Evolutionary conservation across 2,888 invertebrate species (phyloP).

Genomic region (Macaria liturata): DNA sequence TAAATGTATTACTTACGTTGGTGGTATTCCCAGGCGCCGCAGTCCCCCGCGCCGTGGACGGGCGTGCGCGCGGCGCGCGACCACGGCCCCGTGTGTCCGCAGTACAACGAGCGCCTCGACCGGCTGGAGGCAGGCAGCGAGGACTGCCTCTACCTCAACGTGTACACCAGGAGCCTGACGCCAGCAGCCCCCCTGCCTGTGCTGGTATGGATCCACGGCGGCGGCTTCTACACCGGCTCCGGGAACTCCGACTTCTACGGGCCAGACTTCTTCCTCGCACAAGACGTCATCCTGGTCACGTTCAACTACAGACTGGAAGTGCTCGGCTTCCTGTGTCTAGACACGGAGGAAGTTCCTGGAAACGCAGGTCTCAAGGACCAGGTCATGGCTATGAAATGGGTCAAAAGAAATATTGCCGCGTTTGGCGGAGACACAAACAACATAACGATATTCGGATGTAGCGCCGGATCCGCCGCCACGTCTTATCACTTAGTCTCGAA

Average conservation of each 20-base stretch:
- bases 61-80: slow-evolving; percentile 64
- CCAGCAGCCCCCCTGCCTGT: slow-evolving; percentile 57
- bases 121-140: slow-evolving; percentile 81
- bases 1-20: no score
- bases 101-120: slow-evolving; percentile 74
- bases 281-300: slow-evolving; percentile 71
- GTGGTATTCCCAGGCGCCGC: slow-evolving; percentile 58
- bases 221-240: slow-evolving; percentile 77
- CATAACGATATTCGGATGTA: slow-evolving; percentile 76
- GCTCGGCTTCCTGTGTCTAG: slow-evolving; percentile 73
- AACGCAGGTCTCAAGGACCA: slow-evolving; percentile 79
- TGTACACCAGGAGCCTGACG: slow-evolving; percentile 76
- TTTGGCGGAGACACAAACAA: slow-evolving; percentile 73
- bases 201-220: slow-evolving; percentile 80
- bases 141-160: slow-evolving; percentile 88
- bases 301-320: slow-evolving; percentile 78
- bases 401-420: slow-evolving; percentile 65
- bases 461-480: slow-evolving; percentile 69
- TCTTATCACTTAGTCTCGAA: slow-evolving; percentile 69
- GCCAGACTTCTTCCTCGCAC: slow-evolving; percentile 73
- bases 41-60: slow-evolving; percentile 66
- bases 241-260: slow-evolving; percentile 76
- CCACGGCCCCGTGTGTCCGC: slow-evolving; percentile 74
- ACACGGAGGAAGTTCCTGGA: slow-evolving; percentile 73
- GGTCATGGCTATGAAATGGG: slow-evolving; percentile 76